Conservation (phyloP, 2,888 invertebrate genomes). For the Unio delphinus region DNA sequence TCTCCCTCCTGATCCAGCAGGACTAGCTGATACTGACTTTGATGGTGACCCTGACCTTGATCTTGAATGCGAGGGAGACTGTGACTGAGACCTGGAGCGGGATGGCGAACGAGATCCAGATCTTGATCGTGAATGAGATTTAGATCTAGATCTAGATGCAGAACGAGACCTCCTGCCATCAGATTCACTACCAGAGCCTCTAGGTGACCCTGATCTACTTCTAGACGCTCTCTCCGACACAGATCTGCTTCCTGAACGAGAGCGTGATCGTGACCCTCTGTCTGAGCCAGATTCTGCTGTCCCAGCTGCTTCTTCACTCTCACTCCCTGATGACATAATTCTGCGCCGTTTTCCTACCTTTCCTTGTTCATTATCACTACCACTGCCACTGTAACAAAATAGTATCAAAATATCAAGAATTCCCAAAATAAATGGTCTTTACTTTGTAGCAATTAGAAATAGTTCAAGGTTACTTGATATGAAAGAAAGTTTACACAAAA, state of each 20-base stretch:
- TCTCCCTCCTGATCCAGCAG: conserved; percentile 9
- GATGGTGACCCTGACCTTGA: conserved; percentile 29
- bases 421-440: neutral
- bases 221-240: conserved; percentile 53
- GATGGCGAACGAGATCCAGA: conserved; percentile 14
- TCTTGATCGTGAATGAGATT: conserved; percentile 25
- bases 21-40: conserved; percentile 17
- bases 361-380: conserved; percentile 52
- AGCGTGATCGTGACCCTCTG: conserved; percentile 50
- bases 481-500: neutral
- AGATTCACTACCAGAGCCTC: conserved; percentile 19
- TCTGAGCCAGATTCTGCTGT: conserved; percentile 15
- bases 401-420: conserved; percentile 1
- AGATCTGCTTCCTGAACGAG: conserved; percentile 39
- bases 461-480: neutral
- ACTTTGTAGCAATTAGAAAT: neutral
- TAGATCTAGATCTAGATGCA: conserved; percentile 36
- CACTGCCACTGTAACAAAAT: conserved; percentile 33
- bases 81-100: conserved; percentile 21
- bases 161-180: conserved; percentile 40
- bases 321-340: conserved; percentile 66
- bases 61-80: conserved; percentile 25
- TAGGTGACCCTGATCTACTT: conserved; percentile 66
- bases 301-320: conserved; percentile 31
- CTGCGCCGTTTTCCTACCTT: conserved; percentile 58